A percentile compares a stretch with the other conserved stretches of the same genome.
These are phyloP conservation scores for Monoplex corrugatus DNA, from an alignment of 2,888 invertebrate genomes.

Conservation along the genomic window DNA sequence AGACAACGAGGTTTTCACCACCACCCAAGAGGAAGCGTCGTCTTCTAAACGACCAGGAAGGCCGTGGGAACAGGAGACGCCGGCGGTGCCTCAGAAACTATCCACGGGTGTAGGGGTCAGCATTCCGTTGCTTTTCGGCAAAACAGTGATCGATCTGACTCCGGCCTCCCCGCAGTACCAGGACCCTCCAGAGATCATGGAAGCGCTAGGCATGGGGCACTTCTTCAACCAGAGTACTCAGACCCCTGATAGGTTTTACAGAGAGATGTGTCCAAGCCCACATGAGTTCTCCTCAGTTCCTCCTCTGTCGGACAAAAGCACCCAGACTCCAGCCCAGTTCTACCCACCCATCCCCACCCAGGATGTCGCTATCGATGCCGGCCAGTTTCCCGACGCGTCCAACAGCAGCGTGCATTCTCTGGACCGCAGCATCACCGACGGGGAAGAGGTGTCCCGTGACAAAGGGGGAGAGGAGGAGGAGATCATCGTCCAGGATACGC, in stretches of 20 bases:
- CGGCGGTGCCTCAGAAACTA: not conserved
- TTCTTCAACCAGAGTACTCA: conserved; percentile 50
- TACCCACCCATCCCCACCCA: conserved; percentile 60
- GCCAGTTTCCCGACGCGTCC: conserved; percentile 55
- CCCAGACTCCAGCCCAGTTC: conserved; percentile 57
- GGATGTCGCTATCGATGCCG: conserved; percentile 58
- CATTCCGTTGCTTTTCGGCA: not conserved
- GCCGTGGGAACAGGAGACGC: not conserved
- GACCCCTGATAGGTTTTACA: conserved; percentile 47
- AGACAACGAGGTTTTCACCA: not conserved
- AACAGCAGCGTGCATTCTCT: conserved; percentile 49
- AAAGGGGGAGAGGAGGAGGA: not conserved
- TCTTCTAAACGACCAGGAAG: not conserved
- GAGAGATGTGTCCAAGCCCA: conserved; percentile 48
- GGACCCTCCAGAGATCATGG: conserved; percentile 46
- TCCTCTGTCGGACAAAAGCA: conserved; percentile 51
- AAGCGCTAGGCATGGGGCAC: conserved; percentile 47
- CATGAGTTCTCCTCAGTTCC: conserved; percentile 44
- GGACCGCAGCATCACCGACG: conserved; percentile 49
- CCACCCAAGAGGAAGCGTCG: not conserved
- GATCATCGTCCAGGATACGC: conserved; percentile 15
- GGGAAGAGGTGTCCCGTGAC: conserved; percentile 32
- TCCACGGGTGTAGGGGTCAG: not conserved
- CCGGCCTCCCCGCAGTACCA: conserved; percentile 43
- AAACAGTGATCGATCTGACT: conserved; percentile 35